These are phyloP conservation scores for Octodon degus DNA, from an alignment of 2,113 vertebrate species.

Conservation along the genomic window DNA sequence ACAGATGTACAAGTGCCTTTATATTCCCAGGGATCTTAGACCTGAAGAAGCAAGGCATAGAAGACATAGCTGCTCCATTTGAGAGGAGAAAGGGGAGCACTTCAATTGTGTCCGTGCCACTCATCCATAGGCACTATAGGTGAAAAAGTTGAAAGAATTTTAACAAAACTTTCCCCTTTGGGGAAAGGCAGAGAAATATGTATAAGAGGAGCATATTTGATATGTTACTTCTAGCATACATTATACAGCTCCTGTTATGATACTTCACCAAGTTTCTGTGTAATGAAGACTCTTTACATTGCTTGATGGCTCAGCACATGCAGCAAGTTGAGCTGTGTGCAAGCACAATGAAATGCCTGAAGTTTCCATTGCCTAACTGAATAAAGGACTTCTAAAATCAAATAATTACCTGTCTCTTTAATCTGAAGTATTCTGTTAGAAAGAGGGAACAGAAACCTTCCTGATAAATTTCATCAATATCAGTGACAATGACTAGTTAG, in stretches of 20 bases:
- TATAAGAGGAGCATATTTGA: slow-evolving; percentile 42
- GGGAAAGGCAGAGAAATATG: not conserved
- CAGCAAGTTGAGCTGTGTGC: not conserved
- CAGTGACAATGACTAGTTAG: not conserved
- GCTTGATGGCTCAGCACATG: not conserved
- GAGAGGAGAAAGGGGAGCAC: not conserved
- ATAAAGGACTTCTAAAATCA: slow-evolving; percentile 43
- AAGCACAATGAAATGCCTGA: not conserved
- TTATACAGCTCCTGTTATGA: not conserved
- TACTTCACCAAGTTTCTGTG: slow-evolving; percentile 17
- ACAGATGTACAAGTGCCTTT: not conserved
- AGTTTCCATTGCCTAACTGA: not conserved
- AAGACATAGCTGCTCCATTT: slow-evolving; percentile 28
- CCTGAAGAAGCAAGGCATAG: not conserved
- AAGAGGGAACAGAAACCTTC: not conserved
- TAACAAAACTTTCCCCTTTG: not conserved
- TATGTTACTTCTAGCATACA: not conserved
- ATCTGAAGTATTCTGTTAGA: not conserved
- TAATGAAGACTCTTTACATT: not conserved
- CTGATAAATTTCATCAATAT: not conserved
- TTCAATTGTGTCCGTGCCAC: not conserved
- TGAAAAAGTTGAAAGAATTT: not conserved
- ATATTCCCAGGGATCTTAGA: slow-evolving; percentile 9
- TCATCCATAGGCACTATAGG: not conserved
- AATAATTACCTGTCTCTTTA: not conserved